These are phyloP conservation scores for Camarhynchus parvulus DNA, from an alignment of 2,113 vertebrate genomes.

Conservation along the genomic window DNA sequence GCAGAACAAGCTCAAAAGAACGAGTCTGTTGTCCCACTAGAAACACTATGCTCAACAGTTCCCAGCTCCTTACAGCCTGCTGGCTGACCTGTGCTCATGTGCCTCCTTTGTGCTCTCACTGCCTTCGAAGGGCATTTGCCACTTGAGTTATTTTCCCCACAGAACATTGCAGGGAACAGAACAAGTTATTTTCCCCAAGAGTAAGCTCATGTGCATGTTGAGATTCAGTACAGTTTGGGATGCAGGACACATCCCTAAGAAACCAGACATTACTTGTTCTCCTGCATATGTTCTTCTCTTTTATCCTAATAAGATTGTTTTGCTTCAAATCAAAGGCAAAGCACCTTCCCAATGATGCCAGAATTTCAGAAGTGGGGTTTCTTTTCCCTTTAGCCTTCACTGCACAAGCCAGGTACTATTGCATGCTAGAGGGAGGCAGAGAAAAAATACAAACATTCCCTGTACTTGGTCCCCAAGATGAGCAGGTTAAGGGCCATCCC, in stretches of 20 bases:
- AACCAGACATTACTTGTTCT: neutral
- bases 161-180: neutral
- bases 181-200: neutral
- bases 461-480: neutral
- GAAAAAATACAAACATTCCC: neutral
- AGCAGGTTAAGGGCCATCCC: neutral
- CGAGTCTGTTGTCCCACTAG: neutral
- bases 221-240: neutral
- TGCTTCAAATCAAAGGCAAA: neutral
- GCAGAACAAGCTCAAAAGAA: neutral
- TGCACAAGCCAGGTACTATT: neutral
- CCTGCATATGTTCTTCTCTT: neutral
- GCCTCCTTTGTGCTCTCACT: neutral
- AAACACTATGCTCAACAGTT: accelerated
- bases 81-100: accelerated
- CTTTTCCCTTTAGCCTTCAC: neutral
- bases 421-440: neutral
- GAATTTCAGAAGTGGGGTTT: neutral
- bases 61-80: neutral
- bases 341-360: neutral
- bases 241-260: neutral
- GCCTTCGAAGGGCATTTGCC: neutral
- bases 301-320: neutral
- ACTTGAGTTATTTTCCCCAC: neutral
- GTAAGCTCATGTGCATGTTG: accelerated